These are phyloP conservation scores for Ennomos quercinarius DNA, from an alignment of 2,888 invertebrate genomes.

Conservation along the genomic window DNA sequence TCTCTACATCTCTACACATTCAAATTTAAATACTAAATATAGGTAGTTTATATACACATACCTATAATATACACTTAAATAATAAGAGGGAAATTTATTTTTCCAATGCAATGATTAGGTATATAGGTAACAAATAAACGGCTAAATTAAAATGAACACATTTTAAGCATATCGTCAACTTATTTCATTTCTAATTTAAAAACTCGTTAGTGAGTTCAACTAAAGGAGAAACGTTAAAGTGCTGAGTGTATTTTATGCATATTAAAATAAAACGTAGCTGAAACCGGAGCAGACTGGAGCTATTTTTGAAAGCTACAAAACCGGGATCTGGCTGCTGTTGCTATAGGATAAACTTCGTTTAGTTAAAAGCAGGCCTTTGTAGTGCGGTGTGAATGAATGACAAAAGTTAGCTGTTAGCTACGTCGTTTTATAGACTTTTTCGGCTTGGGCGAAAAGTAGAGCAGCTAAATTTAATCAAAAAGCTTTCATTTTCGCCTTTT, in stretches of 20 bases:
- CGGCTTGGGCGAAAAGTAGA: slow-evolving; percentile 21
- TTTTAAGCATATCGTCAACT: slow-evolving; percentile 6
- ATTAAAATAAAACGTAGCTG: slow-evolving; percentile 44
- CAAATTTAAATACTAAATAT: too few relatives aligned
- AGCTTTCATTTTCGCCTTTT: slow-evolving; percentile 17
- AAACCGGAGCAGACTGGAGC: slow-evolving; percentile 44
- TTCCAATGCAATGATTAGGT: too few relatives aligned
- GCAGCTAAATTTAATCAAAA: slow-evolving; percentile 35
- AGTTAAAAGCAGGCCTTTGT: slow-evolving; percentile 61
- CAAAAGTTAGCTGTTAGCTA: slow-evolving; percentile 52
- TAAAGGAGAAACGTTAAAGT: slow-evolving; percentile 39
- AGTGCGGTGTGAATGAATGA: slow-evolving; percentile 50
- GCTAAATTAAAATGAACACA: not conserved
- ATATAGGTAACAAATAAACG: too few relatives aligned
- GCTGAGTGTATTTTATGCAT: slow-evolving; percentile 42
- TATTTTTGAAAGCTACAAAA: slow-evolving; percentile 53
- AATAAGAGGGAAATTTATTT: too few relatives aligned
- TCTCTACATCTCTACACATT: too few relatives aligned
- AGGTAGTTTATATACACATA: too few relatives aligned
- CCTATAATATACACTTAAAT: too few relatives aligned
- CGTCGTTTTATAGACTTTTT: slow-evolving; percentile 32
- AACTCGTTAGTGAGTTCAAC: slow-evolving; percentile 43
- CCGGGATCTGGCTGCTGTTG: slow-evolving; percentile 54
- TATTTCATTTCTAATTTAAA: slow-evolving; percentile 40
- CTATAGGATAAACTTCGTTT: slow-evolving; percentile 61